Conservation (phyloP, 2,888 invertebrate species). For the Lithosia quadra region DNA sequence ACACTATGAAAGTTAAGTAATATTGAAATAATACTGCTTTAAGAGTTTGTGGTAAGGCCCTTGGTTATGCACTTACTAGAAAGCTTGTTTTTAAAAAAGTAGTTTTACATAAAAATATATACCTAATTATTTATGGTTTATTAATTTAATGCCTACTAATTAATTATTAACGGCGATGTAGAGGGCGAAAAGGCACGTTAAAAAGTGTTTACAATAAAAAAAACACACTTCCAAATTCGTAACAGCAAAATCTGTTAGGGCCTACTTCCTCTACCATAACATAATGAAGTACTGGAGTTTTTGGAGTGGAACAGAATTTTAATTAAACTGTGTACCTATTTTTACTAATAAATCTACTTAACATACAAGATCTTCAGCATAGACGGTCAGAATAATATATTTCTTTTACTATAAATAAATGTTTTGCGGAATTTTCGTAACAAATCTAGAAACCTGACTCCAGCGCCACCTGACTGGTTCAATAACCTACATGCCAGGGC, state of each 20-base stretch:
- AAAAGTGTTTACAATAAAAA: not conserved
- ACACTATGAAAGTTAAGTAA: no score
- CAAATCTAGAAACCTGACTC: not conserved
- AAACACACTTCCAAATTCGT: not conserved
- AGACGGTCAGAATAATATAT: not conserved
- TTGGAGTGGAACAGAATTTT: not conserved
- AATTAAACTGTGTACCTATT: not conserved
- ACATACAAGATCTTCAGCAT: not conserved
- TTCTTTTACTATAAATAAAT: no score
- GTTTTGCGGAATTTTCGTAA: not conserved
- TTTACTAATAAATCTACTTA: not conserved
- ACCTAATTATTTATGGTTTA: no score
- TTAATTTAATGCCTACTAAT: no score
- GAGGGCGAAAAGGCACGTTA: no score
- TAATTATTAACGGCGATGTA: no score
- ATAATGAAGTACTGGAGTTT: not conserved
- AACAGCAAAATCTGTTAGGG: conserved; percentile 3
- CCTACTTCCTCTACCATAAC: not conserved
- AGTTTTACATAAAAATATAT: no score
- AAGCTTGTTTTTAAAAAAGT: no score
- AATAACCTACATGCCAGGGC: not conserved
- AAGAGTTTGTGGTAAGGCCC: no score
- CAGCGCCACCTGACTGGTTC: not conserved
- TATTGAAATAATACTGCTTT: no score
- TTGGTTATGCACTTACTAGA: no score